phyloP scores from a whole-genome alignment of 2,797 vertebrate species.

The Cuculus canorus region DNA sequence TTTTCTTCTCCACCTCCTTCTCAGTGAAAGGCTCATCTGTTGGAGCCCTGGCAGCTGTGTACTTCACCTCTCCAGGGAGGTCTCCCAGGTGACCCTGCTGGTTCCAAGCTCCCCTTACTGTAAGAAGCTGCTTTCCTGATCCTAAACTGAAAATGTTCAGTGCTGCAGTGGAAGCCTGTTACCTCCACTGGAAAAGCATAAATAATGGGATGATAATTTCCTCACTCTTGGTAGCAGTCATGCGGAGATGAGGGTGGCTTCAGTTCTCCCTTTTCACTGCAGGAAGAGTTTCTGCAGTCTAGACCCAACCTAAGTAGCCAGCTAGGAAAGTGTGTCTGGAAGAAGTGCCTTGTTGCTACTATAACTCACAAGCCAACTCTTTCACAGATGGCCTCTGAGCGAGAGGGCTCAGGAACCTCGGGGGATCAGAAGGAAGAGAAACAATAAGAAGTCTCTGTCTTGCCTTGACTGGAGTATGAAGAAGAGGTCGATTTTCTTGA shows the following conservation, averaged over 20 bases:
- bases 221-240: background rate
- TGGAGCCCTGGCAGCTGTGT: background rate
- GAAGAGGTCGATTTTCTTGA: slow-evolving; percentile 73
- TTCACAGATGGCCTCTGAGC: slow-evolving; percentile 93
- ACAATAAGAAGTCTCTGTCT: slow-evolving; percentile 71
- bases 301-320: background rate
- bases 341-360: background rate
- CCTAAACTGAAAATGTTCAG: background rate
- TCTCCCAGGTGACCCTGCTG: background rate
- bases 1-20: background rate
- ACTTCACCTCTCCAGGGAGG: background rate
- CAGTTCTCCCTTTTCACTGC: background rate
- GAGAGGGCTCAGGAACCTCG: slow-evolving; percentile 85
- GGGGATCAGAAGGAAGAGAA: slow-evolving; percentile 90
- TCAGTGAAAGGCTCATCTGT: background rate
- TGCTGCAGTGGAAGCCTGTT: background rate
- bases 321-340: background rate
- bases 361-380: background rate
- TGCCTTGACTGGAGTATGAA: slow-evolving; percentile 52
- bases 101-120: background rate
- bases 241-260: background rate
- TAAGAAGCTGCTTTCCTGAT: background rate
- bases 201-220: background rate
- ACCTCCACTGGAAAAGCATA: accelerated
- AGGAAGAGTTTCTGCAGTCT: background rate